Evolutionary conservation across 2,113 vertebrate genomes (phyloP), one percentile per base, ranked within the genome.

Genomic region (Podarcis muralis): DNA sequence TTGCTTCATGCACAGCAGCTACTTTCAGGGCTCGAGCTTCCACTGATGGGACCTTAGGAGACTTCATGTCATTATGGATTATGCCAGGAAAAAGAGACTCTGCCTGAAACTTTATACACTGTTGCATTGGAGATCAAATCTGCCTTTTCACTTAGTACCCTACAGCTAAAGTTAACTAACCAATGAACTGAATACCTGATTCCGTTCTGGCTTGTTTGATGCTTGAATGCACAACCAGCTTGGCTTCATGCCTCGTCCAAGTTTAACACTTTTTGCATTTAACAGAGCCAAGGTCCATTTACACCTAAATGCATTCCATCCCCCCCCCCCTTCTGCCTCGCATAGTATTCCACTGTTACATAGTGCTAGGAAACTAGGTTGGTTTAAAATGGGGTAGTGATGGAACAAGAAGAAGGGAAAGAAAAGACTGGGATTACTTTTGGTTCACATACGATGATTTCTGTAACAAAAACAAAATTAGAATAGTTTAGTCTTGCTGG

Each of bases 91-190:
- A 91, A 88, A 72, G 9, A 77, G 89, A 81, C 83, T 92, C n/a
- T 62, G 87, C 77, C 79, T 87, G 92, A 87, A 95, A 92, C 91
- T 69, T 43, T 89, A n/a, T 65, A 20, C 6, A 8, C 88, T 53
- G 23, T 72, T 91, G 68, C 84, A 90, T 72, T 48, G 53, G 35
- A 27, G 68, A 12, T 90, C 81, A 87, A 89, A 90, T 59, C 91
- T 93, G 89, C 11, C 5, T 86, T 93, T 96, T 87, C 75, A 81
- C 69, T 95, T 94, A 93, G 78, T 16, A 65, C 0, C 59, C 79
- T 40, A 83, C 48, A 77, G 0, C 86, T 93, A 91, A 84, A 94
- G 75, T 84, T 92, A 87, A 79, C 76, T 89, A 69, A 53, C 48
- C 86, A 86, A 71, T 13, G 25, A 91, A 79, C 80, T 91, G 88